Percentiles rank a stretch among this genome's conserved stretches.
phyloP scores from a whole-genome alignment of 2,797 vertebrate species.

The Melanotaenia trifasciata region DNA sequence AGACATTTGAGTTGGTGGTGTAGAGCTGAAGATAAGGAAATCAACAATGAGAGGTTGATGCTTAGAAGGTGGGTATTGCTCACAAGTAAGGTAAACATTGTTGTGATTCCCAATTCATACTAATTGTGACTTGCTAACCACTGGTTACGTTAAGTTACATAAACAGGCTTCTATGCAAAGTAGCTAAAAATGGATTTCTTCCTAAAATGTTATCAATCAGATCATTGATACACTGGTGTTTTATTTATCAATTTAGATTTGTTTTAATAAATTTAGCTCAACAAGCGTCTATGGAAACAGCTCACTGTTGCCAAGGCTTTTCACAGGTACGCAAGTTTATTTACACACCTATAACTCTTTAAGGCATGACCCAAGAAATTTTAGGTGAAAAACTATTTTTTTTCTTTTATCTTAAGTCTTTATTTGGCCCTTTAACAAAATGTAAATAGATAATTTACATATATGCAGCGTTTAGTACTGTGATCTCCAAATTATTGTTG shows the following conservation, averaged over 20 bases:
- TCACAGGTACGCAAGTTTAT: neutral
- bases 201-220: neutral
- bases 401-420: no score
- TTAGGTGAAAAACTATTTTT: neutral
- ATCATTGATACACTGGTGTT: neutral
- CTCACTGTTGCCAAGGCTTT: neutral
- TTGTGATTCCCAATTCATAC: neutral
- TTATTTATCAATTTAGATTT: neutral
- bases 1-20: conserved; percentile 33
- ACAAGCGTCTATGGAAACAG: neutral
- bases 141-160: neutral
- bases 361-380: neutral
- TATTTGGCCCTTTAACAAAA: no score
- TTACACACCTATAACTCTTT: neutral
- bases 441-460: no score
- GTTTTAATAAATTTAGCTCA: neutral
- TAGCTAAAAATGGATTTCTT: neutral
- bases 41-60: conserved; percentile 20
- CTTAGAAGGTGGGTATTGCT: neutral
- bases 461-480: no score
- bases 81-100: neutral
- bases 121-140: neutral
- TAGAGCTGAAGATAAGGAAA: conserved; percentile 35
- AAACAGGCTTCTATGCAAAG: neutral
- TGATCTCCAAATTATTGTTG: no score